phyloP scores from a whole-genome alignment of 2,888 invertebrate genomes.

The Busseola fusca region DNA sequence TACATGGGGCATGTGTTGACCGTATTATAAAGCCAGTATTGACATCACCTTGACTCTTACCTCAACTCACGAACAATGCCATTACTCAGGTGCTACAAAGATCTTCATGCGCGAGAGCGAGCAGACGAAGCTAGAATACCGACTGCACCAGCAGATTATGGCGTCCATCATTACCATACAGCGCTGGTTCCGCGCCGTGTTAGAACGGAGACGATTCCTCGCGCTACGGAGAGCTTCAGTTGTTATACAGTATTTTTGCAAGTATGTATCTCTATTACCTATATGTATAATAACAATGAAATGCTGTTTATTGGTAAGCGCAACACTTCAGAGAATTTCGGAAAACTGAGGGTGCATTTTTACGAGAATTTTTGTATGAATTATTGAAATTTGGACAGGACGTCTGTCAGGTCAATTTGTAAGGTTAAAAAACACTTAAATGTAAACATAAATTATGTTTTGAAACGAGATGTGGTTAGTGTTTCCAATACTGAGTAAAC shows the following conservation, averaged over 20 bases:
- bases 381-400: background rate
- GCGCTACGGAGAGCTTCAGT: constrained; percentile 92
- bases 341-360: background rate
- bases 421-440: background rate
- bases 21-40: background rate
- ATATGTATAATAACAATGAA: background rate
- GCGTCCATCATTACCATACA: constrained; percentile 97
- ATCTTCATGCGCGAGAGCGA: constrained; percentile 98
- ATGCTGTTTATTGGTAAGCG: background rate
- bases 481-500: background rate
- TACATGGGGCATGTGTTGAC: no score
- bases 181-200: constrained; percentile 95
- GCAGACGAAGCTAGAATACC: constrained; percentile 96
- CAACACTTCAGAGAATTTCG: background rate
- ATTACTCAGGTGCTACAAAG: constrained; percentile 91
- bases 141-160: constrained; percentile 97
- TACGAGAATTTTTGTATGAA: background rate
- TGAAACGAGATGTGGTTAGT: background rate
- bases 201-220: constrained; percentile 94
- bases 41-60: background rate
- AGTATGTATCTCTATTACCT: constrained; percentile 68
- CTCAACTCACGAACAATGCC: constrained; percentile 3
- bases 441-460: background rate
- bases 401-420: background rate
- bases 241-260: constrained; percentile 91